Percentiles rank a stretch among this genome's conserved stretches.
phyloP scores from a whole-genome alignment of 2,888 invertebrate genomes.

The Tineola bisselliella region DNA sequence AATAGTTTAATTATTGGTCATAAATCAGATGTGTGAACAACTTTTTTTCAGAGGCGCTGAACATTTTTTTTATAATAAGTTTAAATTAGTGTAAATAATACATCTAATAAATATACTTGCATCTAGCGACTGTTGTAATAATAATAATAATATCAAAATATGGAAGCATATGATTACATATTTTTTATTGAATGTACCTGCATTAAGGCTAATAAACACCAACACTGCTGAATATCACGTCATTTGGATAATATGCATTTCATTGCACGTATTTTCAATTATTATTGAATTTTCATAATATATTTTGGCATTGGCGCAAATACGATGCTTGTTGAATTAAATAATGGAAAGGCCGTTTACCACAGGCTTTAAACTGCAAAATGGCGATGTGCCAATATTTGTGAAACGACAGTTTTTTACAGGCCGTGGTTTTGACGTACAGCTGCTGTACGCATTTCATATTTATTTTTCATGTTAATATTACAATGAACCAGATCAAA shows the following conservation, averaged over 20 bases:
- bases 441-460: background rate
- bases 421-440: conserved; percentile 11
- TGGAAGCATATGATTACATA: no score
- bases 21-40: no score
- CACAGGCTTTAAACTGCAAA: conserved; percentile 49
- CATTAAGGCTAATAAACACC: background rate
- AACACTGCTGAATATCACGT: background rate
- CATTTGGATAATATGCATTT: conserved; percentile 3
- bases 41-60: no score
- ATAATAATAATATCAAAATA: no score
- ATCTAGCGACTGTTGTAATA: no score
- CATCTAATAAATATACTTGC: no score
- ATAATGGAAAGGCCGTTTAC: conserved; percentile 53
- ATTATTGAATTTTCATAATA: conserved; percentile 34
- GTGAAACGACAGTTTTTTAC: conserved; percentile 1
- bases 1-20: no score
- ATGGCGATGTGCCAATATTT: conserved; percentile 49
- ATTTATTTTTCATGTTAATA: background rate
- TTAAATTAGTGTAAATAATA: no score
- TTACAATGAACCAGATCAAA: background rate
- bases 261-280: conserved; percentile 17
- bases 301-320: conserved; percentile 52
- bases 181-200: background rate
- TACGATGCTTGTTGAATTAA: conserved; percentile 58
- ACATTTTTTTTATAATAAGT: no score